phyloP scores from a whole-genome alignment of 2,113 vertebrate genomes.

The Nycticorax nycticorax region DNA sequence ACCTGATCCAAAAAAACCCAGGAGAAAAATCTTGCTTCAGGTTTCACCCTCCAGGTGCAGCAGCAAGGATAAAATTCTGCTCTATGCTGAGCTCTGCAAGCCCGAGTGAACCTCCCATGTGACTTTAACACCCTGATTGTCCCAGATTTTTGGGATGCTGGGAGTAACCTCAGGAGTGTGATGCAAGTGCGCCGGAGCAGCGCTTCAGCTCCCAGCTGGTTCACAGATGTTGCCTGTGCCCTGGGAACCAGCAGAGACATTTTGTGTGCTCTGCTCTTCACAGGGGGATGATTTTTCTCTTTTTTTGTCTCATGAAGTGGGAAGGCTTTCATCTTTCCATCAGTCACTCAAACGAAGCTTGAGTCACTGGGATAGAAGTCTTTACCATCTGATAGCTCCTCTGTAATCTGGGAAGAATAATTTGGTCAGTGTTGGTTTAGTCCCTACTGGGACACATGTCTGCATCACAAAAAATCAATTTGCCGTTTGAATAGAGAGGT shows the following conservation, averaged over 20 bases:
- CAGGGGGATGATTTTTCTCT: not conserved
- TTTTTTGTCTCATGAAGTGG: not conserved
- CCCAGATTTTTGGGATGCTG: not conserved
- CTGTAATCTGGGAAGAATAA: slow-evolving; percentile 41
- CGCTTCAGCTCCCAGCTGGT: not conserved
- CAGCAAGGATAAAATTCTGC: not conserved
- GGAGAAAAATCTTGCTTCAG: not conserved
- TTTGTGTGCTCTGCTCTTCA: not conserved
- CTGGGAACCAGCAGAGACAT: not conserved
- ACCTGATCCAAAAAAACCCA: not conserved
- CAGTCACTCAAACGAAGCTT: slow-evolving; percentile 16
- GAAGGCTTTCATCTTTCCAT: slow-evolving; percentile 13
- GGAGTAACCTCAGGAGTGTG: not conserved
- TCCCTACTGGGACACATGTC: slow-evolving; percentile 36
- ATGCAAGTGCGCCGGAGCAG: not conserved
- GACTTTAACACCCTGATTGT: not conserved
- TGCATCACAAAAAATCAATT: slow-evolving; percentile 35
- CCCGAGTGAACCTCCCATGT: not conserved
- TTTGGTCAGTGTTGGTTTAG: slow-evolving; percentile 50
- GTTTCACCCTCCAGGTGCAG: not conserved
- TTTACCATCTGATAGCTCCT: slow-evolving; percentile 15
- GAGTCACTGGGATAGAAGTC: slow-evolving; percentile 16
- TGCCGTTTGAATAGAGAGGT: slow-evolving; percentile 33
- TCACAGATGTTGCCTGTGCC: not conserved
- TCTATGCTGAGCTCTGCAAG: not conserved